Percentiles rank a stretch among this genome's conserved stretches.
These are phyloP conservation scores for Conger conger DNA, from an alignment of 2,113 vertebrate genomes.

Conservation along the genomic window DNA sequence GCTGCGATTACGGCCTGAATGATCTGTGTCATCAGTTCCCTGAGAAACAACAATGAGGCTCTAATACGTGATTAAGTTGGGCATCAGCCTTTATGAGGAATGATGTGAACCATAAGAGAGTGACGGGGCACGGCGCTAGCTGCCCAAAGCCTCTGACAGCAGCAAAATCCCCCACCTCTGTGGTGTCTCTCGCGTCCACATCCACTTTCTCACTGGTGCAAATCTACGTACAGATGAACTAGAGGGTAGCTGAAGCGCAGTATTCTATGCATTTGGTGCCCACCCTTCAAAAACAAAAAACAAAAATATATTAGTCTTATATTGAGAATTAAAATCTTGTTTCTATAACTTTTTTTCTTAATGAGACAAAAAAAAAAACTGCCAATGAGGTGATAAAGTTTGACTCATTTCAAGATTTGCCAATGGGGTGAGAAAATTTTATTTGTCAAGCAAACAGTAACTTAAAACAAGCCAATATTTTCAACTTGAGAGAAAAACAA, in stretches of 20 bases:
- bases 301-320: no score
- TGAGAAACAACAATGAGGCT: conserved; percentile 6
- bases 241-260: neutral
- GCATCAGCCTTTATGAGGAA: neutral
- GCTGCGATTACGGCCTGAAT: conserved; percentile 8
- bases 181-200: neutral
- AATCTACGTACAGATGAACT: neutral
- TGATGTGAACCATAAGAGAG: conserved; percentile 14
- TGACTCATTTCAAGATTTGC: no score
- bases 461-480: no score
- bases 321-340: no score
- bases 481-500: no score
- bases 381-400: no score
- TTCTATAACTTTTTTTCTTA: no score
- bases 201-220: neutral
- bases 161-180: neutral
- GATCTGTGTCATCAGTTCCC: conserved; percentile 18
- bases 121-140: neutral
- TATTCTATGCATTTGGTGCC: neutral
- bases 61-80: conserved; percentile 19
- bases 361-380: no score
- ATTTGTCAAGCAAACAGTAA: no score
- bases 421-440: no score
- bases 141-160: neutral
- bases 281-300: no score